Evolutionary conservation across 2,797 vertebrate species (phyloP).

Genomic region (Monodelphis domestica): DNA sequence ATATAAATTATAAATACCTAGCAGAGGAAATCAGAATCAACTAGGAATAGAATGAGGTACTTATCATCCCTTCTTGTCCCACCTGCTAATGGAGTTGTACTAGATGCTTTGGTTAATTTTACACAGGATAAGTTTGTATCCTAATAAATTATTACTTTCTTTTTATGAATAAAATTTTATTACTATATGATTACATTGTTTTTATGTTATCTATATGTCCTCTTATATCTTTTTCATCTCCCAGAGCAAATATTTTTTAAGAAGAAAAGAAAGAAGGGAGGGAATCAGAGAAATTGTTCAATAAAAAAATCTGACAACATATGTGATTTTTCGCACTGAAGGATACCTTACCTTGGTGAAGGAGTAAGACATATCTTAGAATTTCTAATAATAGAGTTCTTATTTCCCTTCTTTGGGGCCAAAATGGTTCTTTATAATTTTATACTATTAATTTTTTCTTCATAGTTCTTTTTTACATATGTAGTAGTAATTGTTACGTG

Average conservation of each 20-base stretch:
- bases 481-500: background rate
- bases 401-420: background rate
- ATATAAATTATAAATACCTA: background rate
- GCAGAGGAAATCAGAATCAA: background rate
- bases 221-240: background rate
- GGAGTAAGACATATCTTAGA: no score
- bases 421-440: background rate
- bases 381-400: background rate
- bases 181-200: background rate
- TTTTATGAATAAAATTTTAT: background rate
- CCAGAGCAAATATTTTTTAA: background rate
- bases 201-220: background rate
- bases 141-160: background rate
- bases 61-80: background rate
- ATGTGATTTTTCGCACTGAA: background rate
- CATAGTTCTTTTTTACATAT: background rate
- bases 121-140: background rate
- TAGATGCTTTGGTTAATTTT: background rate
- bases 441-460: background rate
- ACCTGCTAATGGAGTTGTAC: background rate
- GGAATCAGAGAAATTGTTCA: background rate
- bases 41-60: background rate
- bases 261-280: background rate
- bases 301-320: background rate
- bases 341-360: background rate